Conservation (phyloP, 53 echinoderm and acorn worm genomes). For the Patiria pectinifera region DNA sequence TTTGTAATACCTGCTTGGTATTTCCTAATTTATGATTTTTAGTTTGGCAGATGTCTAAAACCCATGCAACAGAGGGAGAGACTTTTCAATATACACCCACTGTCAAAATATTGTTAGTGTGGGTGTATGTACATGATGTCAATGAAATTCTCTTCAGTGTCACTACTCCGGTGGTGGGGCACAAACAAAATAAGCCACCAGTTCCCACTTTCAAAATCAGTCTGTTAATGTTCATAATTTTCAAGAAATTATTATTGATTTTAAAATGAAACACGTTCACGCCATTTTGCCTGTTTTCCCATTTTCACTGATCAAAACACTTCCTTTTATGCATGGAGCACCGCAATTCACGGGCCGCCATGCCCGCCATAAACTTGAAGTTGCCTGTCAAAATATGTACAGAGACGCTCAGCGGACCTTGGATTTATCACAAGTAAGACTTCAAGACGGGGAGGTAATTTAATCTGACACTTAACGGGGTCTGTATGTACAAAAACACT, state of each 20-base stretch:
- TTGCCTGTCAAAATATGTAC: conserved; percentile 12
- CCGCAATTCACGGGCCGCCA: neutral
- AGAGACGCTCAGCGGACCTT: neutral
- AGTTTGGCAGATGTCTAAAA: neutral
- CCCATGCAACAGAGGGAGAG: neutral
- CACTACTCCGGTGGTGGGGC: too few relatives aligned
- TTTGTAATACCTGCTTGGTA: neutral
- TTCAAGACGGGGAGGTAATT: neutral
- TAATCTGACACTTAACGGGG: conserved; percentile 4
- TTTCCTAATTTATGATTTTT: neutral
- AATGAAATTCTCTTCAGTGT: neutral
- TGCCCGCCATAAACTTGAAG: neutral
- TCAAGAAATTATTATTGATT: too few relatives aligned
- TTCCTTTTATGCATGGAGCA: neutral
- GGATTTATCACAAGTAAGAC: neutral
- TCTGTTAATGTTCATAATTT: too few relatives aligned
- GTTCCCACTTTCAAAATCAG: too few relatives aligned
- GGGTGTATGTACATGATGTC: neutral
- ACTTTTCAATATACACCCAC: too few relatives aligned
- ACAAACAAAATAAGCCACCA: too few relatives aligned
- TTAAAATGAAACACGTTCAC: too few relatives aligned
- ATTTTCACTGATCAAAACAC: neutral
- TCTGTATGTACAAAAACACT: conserved; percentile 12
- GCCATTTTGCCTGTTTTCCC: neutral
- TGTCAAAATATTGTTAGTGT: neutral